Evolutionary conservation across 2,797 vertebrate species (phyloP).

Genomic region (Mormyrus hasselquistii): DNA sequence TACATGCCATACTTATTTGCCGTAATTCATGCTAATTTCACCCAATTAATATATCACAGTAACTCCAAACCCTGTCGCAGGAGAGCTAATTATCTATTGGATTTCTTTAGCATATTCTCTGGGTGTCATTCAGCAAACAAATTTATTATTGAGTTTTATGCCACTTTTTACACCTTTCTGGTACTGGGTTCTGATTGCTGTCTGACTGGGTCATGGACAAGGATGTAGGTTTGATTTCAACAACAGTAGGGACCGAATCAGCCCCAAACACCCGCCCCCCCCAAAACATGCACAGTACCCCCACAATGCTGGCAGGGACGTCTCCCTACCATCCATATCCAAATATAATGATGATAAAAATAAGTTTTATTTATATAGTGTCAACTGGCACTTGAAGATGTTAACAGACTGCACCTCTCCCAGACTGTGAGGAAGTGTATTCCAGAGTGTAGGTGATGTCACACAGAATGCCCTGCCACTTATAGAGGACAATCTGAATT

Average conservation of each 20-base stretch:
- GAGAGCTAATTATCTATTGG: constrained; percentile 99
- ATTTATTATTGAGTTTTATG: neutral
- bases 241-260: neutral
- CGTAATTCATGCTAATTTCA: constrained; percentile 99
- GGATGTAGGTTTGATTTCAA: neutral
- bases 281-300: neutral
- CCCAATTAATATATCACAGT: constrained; percentile 99
- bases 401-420: no score
- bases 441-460: no score
- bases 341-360: no score
- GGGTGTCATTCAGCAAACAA: neutral
- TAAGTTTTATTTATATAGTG: no score
- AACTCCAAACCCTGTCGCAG: constrained; percentile 91
- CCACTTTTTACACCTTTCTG: neutral
- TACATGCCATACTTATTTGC: constrained; percentile 99
- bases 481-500: no score
- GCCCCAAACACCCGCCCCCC: neutral
- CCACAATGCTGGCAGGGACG: no score
- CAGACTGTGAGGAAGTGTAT: no score
- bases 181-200: neutral
- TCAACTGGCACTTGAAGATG: no score
- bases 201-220: neutral
- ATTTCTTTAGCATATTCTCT: constrained; percentile 60
- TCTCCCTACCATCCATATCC: no score
- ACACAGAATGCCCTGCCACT: no score